phyloP scores from a whole-genome alignment of 2,888 invertebrate species.

The Orchesellides sinensis region DNA sequence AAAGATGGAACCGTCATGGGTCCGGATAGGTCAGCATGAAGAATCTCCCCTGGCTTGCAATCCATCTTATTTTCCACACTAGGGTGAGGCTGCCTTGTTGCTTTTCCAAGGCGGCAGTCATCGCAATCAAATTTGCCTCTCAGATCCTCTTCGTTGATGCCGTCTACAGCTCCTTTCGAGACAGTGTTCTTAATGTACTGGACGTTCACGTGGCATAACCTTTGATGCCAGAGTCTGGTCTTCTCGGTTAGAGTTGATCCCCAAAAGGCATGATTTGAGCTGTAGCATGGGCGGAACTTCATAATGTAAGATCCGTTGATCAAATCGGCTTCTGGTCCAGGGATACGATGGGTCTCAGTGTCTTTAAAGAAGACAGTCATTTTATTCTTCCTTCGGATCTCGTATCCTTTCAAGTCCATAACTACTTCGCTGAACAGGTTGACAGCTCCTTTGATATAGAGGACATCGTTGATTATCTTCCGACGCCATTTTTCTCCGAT shows the following conservation, averaged over 20 bases:
- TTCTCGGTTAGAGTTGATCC: too few species aligned
- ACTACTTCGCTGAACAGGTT: slow-evolving; percentile 34
- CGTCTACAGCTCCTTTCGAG: background rate
- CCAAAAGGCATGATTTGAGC: too few species aligned
- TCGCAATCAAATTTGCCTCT: background rate
- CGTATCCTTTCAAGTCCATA: slow-evolving; percentile 26
- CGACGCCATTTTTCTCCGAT: background rate
- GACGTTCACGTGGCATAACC: background rate
- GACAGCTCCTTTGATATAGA: background rate
- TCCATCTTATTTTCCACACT: background rate
- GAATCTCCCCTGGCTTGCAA: background rate
- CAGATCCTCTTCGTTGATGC: background rate
- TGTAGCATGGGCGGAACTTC: slow-evolving; percentile 14
- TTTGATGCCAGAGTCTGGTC: background rate
- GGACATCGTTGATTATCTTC: background rate
- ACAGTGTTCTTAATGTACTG: background rate
- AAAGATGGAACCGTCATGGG: background rate
- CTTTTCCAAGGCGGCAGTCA: background rate
- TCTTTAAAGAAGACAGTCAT: background rate
- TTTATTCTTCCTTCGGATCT: background rate
- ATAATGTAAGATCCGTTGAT: slow-evolving; percentile 25
- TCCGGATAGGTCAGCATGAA: background rate
- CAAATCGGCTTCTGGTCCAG: slow-evolving; percentile 20
- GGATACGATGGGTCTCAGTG: background rate
- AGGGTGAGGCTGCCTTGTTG: background rate